Conservation (phyloP, 2,797 vertebrate genomes). For the Sparus aurata region DNA sequence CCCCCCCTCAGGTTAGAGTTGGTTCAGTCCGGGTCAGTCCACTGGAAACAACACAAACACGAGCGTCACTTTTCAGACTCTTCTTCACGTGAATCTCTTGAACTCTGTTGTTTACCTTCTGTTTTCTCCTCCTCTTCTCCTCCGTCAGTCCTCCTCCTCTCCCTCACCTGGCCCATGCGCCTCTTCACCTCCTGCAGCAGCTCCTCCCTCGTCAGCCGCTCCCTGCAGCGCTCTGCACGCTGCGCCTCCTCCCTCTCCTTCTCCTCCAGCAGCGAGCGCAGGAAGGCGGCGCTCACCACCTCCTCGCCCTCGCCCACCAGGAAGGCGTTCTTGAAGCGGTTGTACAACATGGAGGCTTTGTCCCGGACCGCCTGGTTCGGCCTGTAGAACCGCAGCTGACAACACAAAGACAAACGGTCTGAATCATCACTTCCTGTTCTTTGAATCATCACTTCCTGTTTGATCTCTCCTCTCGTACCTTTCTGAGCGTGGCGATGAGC, state of each 20-base stretch:
- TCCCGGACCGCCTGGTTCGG: constrained; percentile 94
- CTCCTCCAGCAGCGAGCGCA: constrained; percentile 89
- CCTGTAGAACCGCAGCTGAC: constrained; percentile 92
- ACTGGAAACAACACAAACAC: not conserved
- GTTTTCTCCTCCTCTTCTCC: not conserved
- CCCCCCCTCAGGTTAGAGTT: constrained; percentile 6
- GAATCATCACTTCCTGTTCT: no score
- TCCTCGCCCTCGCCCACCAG: constrained; percentile 94
- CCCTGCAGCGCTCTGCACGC: constrained; percentile 40
- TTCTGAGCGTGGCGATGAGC: constrained; percentile 93
- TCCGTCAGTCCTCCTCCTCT: constrained; percentile 5
- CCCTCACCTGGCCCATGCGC: constrained; percentile 55
- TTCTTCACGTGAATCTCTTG: no score
- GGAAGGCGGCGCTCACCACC: constrained; percentile 91
- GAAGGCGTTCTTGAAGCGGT: constrained; percentile 96
- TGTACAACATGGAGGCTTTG: constrained; percentile 97
- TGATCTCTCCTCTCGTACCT: constrained; percentile 73
- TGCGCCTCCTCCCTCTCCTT: constrained; percentile 80
- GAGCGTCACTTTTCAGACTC: no score
- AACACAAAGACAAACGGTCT: not conserved
- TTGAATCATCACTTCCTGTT: no score
- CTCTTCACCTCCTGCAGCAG: constrained; percentile 73
- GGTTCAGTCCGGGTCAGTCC: constrained; percentile 28
- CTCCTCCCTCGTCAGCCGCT: constrained; percentile 69
- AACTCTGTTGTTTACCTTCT: not conserved